Conservation (phyloP, 2,888 invertebrate genomes). For the Pristionchus mayeri region DNA sequence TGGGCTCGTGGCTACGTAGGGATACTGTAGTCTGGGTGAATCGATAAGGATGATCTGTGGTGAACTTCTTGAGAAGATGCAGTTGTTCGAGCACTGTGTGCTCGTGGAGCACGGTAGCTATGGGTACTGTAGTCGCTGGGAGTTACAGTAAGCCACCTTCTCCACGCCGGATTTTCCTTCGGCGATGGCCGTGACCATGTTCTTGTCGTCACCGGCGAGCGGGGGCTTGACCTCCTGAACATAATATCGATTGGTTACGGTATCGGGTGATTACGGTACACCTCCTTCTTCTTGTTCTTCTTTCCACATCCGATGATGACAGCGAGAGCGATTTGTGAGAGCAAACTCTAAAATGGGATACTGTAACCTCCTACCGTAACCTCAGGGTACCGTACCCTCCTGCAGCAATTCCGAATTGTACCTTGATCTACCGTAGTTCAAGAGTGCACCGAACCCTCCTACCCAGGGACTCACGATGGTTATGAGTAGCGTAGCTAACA, state of each 20-base stretch:
- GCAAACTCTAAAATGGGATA: conserved; percentile 27
- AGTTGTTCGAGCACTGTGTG: too few species aligned
- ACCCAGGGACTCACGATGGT: conserved; percentile 33
- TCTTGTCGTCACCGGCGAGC: neutral
- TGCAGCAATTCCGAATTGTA: neutral
- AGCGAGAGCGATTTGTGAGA: conserved; percentile 33
- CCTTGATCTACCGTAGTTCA: neutral
- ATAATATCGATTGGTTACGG: neutral
- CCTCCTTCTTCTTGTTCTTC: conserved; percentile 39
- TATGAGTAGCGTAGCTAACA: conserved; percentile 40
- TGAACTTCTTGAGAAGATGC: too few species aligned
- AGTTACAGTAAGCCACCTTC: neutral
- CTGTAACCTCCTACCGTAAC: neutral
- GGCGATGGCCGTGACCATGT: neutral
- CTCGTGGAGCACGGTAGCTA: neutral
- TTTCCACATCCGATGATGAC: conserved; percentile 37
- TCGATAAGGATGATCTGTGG: too few species aligned
- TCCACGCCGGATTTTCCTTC: neutral
- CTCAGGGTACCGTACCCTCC: neutral
- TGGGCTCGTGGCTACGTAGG: too few species aligned
- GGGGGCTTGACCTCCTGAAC: neutral
- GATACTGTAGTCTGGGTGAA: too few species aligned
- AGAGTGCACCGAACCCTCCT: too few species aligned
- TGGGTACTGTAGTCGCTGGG: neutral
- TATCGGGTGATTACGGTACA: neutral